These are phyloP conservation scores for Trinectes maculatus DNA, from an alignment of 2,113 vertebrate genomes.

Conservation along the genomic window DNA sequence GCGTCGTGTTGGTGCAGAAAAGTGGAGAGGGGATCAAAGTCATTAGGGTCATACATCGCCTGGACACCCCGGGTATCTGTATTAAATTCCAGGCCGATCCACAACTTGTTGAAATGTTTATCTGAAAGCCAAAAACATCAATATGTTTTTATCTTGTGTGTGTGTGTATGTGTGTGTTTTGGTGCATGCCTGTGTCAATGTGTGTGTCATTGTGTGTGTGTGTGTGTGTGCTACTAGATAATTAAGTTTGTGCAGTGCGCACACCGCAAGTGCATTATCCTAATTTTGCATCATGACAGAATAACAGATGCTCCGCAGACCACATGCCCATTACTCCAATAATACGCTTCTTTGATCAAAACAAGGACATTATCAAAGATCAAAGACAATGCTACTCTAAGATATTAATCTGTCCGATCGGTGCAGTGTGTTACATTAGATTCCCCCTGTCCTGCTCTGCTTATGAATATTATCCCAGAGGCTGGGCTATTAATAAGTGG, in stretches of 20 bases:
- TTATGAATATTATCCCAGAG: constrained; percentile 69
- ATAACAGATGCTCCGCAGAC: constrained; percentile 2
- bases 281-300: background rate
- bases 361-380: constrained; percentile 22
- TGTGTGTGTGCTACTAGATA: too few relatives aligned
- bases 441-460: constrained; percentile 56
- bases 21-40: background rate
- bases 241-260: too few relatives aligned
- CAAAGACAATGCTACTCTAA: constrained; percentile 45
- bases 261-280: too few relatives aligned
- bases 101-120: too few relatives aligned
- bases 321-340: constrained; percentile 23
- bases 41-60: too few relatives aligned
- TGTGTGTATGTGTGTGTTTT: too few relatives aligned
- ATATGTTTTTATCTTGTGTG: too few relatives aligned
- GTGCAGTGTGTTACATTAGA: constrained; percentile 49
- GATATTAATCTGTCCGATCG: constrained; percentile 69
- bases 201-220: too few relatives aligned
- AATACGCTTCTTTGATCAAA: constrained; percentile 8
- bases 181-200: too few relatives aligned
- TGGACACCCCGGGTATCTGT: background rate
- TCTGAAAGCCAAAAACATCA: too few relatives aligned
- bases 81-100: background rate
- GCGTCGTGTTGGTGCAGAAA: background rate
- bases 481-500: constrained; percentile 73